Conservation (phyloP, 2,888 invertebrate genomes). For the Disparrhopalites patrizii region DNA sequence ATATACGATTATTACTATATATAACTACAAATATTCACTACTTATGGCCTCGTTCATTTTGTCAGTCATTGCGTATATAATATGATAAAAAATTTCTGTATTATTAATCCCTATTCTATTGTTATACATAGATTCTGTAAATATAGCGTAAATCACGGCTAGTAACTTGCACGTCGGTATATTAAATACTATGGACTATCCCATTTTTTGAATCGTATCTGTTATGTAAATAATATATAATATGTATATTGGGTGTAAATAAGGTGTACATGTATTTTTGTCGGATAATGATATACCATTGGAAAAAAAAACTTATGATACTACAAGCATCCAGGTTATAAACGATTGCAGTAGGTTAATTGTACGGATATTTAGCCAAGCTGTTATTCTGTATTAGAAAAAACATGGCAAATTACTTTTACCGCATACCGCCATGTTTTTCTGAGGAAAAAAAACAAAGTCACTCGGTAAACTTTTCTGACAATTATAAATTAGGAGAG, state of each 20-base stretch:
- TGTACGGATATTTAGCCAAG: too few relatives aligned
- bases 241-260: neutral
- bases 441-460: too few relatives aligned
- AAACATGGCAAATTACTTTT: too few relatives aligned
- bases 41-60: slow-evolving; percentile 9
- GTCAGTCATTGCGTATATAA: slow-evolving; percentile 6
- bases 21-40: slow-evolving; percentile 1
- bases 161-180: neutral
- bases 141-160: neutral
- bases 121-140: neutral
- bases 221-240: slow-evolving; percentile 6
- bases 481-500: too few relatives aligned
- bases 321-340: neutral
- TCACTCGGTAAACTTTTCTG: too few relatives aligned
- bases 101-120: neutral
- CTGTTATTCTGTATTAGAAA: too few relatives aligned
- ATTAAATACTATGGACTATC: neutral
- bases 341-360: neutral
- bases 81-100: neutral
- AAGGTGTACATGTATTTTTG: neutral
- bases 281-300: neutral
- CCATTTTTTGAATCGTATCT: neutral
- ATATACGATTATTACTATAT: neutral
- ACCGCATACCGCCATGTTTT: too few relatives aligned
- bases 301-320: neutral